phyloP scores from a whole-genome alignment of 2,797 vertebrate genomes.

The Lepidocolaptes lacrymiger region DNA sequence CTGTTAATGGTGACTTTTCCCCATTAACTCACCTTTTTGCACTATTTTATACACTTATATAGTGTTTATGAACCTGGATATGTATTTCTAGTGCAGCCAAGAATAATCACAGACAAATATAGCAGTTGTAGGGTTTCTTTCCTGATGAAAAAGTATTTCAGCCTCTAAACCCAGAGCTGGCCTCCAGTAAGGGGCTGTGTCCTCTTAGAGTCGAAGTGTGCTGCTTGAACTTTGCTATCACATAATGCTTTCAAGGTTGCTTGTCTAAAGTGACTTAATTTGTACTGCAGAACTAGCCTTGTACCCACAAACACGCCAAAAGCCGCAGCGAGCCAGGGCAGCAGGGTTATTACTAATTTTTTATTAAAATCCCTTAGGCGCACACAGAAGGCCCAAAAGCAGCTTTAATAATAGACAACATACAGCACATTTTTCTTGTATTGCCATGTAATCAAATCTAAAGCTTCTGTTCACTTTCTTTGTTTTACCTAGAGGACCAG shows the following conservation, averaged over 20 bases:
- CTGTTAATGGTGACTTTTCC: conserved; percentile 46
- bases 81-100: conserved; percentile 53
- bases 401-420: conserved; percentile 86
- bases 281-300: conserved; percentile 70
- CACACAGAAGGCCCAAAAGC: conserved; percentile 81
- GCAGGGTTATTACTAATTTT: conserved; percentile 82
- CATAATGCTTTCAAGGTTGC: conserved; percentile 68
- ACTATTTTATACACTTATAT: conserved; percentile 30
- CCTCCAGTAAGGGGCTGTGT: conserved; percentile 55
- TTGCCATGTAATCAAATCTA: conserved; percentile 86
- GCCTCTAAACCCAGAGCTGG: conserved; percentile 58
- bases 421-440: conserved; percentile 86
- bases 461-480: conserved; percentile 83
- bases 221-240: conserved; percentile 73
- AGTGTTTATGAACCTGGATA: conserved; percentile 54
- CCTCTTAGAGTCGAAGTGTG: conserved; percentile 51
- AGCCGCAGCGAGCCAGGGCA: conserved; percentile 70
- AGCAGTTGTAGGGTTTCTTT: conserved; percentile 16
- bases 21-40: conserved; percentile 11
- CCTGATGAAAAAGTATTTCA: conserved; percentile 64
- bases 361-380: conserved; percentile 84
- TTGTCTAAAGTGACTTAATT: conserved; percentile 80
- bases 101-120: conserved; percentile 53
- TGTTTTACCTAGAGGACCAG: conserved; percentile 86
- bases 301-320: conserved; percentile 71